phyloP scores from a whole-genome alignment of 2,797 vertebrate species.

The Selene dorsalis region DNA sequence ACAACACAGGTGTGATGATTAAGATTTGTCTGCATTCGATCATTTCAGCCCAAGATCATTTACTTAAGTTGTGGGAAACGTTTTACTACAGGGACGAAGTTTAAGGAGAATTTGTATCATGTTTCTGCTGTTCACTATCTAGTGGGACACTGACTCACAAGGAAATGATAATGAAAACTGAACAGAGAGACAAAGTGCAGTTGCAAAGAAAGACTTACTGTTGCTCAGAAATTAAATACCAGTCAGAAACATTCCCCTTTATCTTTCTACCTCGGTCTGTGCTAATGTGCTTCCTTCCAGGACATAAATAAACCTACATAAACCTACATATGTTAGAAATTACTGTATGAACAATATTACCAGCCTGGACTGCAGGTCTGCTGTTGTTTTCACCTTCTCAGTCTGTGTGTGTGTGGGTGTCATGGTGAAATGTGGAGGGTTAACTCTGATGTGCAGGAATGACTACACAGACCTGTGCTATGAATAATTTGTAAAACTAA shows the following conservation, averaged over 20 bases:
- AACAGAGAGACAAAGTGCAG: not conserved
- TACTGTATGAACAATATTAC: not conserved
- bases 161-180: not conserved
- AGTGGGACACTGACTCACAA: not conserved
- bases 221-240: not conserved
- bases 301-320: not conserved
- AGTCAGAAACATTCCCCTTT: not conserved
- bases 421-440: no score
- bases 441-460: no score
- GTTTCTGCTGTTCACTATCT: not conserved
- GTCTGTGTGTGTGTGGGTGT: not conserved
- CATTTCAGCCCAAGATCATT: not conserved
- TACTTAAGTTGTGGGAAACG: not conserved
- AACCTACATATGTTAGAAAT: not conserved
- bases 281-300: not conserved
- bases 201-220: not conserved
- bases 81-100: not conserved
- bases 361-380: no score
- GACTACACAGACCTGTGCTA: no score
- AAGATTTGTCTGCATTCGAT: not conserved
- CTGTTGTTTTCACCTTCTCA: no score
- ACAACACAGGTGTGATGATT: not conserved
- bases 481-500: not conserved
- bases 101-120: not conserved
- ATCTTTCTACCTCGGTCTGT: slow-evolving; percentile 22